These are phyloP conservation scores for Rhagium mordax DNA, from an alignment of 2,888 invertebrate species.

Conservation along the genomic window DNA sequence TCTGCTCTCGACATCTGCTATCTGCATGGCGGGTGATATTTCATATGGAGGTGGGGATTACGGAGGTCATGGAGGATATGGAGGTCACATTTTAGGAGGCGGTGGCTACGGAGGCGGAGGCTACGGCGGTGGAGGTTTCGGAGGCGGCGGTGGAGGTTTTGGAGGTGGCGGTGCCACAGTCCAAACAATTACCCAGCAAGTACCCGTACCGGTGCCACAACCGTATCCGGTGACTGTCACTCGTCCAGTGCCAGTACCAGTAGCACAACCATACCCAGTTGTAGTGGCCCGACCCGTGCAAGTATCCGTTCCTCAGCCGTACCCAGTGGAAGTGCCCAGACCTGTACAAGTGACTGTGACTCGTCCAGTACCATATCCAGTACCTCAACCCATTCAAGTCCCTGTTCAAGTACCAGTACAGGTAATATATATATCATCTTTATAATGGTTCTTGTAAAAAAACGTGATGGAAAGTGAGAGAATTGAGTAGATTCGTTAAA, in stretches of 20 bases:
- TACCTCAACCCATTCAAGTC: constrained; percentile 52
- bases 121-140: constrained; percentile 20
- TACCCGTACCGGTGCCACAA: constrained; percentile 66
- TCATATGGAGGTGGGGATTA: not conserved
- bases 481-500: too few species aligned
- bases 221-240: constrained; percentile 69
- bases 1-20: not conserved
- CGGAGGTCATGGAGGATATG: constrained; percentile 22
- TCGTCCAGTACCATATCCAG: constrained; percentile 62
- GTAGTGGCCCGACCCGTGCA: constrained; percentile 71
- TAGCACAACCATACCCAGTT: constrained; percentile 73
- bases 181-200: constrained; percentile 63
- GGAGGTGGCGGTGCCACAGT: constrained; percentile 65
- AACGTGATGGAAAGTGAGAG: too few species aligned
- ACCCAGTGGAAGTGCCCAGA: constrained; percentile 65
- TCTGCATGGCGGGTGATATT: constrained; percentile 24
- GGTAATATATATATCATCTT: too few species aligned
- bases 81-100: constrained; percentile 12
- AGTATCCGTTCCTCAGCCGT: constrained; percentile 67
- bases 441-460: too few species aligned
- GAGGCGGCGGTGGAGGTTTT: constrained; percentile 44
- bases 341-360: constrained; percentile 66
- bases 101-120: not conserved
- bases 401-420: constrained; percentile 52
- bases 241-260: constrained; percentile 72